These are phyloP conservation scores for Ips nitidus DNA, from an alignment of 1,140 invertebrate species.

Conservation along the genomic window DNA sequence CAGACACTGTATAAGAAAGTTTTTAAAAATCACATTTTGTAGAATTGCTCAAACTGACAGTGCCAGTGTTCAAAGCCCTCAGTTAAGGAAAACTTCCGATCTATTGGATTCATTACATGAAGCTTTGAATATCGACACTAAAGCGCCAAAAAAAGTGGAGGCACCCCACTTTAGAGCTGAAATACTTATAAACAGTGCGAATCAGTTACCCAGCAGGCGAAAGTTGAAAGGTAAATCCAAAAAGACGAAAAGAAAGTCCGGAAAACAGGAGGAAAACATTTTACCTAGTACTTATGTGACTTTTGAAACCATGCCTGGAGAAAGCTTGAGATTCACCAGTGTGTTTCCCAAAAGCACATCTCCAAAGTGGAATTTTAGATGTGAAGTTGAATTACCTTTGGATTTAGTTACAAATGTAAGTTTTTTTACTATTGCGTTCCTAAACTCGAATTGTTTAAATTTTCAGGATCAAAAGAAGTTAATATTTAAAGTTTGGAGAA, in stretches of 20 bases:
- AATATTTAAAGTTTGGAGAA: slow-evolving; percentile 64
- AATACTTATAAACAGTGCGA: slow-evolving; percentile 59
- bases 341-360: slow-evolving; percentile 56
- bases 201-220: slow-evolving; percentile 58
- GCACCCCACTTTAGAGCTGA: slow-evolving; percentile 51
- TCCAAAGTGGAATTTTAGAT: slow-evolving; percentile 61
- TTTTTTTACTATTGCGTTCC: no score
- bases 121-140: slow-evolving; percentile 43
- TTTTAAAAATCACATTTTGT: no score
- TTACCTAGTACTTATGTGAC: slow-evolving; percentile 62
- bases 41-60: no score
- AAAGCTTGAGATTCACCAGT: slow-evolving; percentile 54
- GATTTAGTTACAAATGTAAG: slow-evolving; percentile 61
- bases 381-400: slow-evolving; percentile 55
- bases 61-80: slow-evolving; percentile 37
- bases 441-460: slow-evolving; percentile 16
- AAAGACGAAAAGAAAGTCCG: slow-evolving; percentile 40
- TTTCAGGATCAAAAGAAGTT: slow-evolving; percentile 60
- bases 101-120: slow-evolving; percentile 54
- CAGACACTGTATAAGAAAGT: no score
- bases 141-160: slow-evolving; percentile 14
- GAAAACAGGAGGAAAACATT: slow-evolving; percentile 39
- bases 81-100: slow-evolving; percentile 50
- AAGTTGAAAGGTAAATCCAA: slow-evolving; percentile 43
- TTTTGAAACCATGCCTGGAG: slow-evolving; percentile 54